These are phyloP conservation scores for Hydrolagus affinis DNA, from an alignment of 2,113 vertebrate genomes.

Conservation along the genomic window DNA sequence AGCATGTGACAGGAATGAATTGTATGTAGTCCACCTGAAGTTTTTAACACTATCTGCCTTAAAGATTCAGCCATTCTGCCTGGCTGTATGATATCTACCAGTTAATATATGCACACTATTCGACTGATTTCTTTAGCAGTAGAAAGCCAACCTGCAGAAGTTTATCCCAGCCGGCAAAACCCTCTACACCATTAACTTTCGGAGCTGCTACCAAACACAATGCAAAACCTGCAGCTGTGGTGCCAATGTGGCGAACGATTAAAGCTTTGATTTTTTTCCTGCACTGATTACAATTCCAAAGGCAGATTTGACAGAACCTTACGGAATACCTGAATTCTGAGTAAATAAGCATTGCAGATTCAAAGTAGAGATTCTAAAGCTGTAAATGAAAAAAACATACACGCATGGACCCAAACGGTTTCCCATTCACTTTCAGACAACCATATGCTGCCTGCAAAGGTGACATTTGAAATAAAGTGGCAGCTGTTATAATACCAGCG, in stretches of 20 bases:
- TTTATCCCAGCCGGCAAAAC: constrained; percentile 2
- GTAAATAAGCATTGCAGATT: neutral
- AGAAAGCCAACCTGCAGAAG: neutral
- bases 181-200: neutral
- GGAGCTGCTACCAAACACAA: neutral
- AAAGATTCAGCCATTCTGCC: neutral
- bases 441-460: neutral
- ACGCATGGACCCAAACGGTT: neutral
- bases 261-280: neutral
- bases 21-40: neutral
- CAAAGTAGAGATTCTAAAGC: neutral
- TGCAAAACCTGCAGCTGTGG: neutral
- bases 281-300: neutral
- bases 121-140: neutral
- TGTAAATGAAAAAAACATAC: neutral
- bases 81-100: neutral
- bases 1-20: neutral
- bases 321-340: neutral
- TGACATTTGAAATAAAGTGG: neutral
- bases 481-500: constrained; percentile 9
- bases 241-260: neutral
- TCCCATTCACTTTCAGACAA: constrained; percentile 17
- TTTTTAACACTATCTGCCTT: neutral
- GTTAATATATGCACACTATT: neutral
- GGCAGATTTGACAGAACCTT: constrained; percentile 1